Base-by-base conservation (phyloP, 2,888 invertebrate genomes). In the Tachina fera region DNA sequence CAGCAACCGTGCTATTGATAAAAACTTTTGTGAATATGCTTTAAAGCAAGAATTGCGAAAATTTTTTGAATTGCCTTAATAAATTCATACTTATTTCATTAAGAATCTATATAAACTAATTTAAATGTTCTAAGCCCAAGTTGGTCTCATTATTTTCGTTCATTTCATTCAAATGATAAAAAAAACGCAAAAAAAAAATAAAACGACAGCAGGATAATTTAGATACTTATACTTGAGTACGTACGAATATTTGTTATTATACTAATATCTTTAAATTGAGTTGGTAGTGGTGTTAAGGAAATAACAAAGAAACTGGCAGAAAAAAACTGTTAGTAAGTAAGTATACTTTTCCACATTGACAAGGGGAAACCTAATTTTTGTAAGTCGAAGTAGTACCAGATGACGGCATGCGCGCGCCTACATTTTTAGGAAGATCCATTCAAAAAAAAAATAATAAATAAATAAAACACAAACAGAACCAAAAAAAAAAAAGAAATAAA, bases 381-480 rank as follows among this genome's bases (percentile, higher is more conserved):
- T 84, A 90, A 91, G 91, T 90, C 91, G 90, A 91, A 91, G 91
- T 89, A 90, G 91, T 90, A 91, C 90, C 91, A 91, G 91, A 91
- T 91, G 91, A 91, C 91, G 91, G 91, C 91, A 90, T 91, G 91
- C 90, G 91, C 91, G 91, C 90, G 91, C 91, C 91, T 87, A 85
- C 87, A 80, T 85, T 81, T 78, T 85, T 31, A 70, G 68, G 43
- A 85, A 74, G 65, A 84, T 76, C 82, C 74, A 45, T 61, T 80
- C 13, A 45, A 39, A 67, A 53, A 60, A 47, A 53, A 87, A 87
- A 89, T 88, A 88, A 88, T 56, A 19, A n/a, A 45, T 16, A 68
- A 63, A 88, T 41, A 75, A 63, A 78, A 75, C 56, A 84, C 71
- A 81, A 63, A 68, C 65, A 71, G 72, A 76, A 76, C 22, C 71